Percentiles rank a stretch among this genome's conserved stretches.
Conservation (phyloP, 30 jellyfish, hydroid and myxozoan species). For the Turritopsis rubra region DNA sequence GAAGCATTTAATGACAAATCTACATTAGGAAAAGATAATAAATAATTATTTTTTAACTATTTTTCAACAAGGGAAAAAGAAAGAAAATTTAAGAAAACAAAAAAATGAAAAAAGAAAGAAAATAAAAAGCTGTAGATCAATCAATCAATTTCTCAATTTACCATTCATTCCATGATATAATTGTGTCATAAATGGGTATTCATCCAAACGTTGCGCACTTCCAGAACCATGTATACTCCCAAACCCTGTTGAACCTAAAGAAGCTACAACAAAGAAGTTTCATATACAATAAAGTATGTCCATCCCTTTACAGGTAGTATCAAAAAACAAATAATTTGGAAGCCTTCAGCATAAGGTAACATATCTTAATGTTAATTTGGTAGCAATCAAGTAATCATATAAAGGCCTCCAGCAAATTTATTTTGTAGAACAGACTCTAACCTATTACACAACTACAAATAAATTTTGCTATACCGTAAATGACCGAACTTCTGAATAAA, state of each 20-base stretch:
- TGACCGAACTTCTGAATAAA: too few species aligned
- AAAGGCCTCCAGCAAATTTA: too few species aligned
- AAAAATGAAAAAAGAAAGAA: background rate
- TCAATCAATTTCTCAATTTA: slow-evolving; percentile 2
- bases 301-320: background rate
- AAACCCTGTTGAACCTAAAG: slow-evolving; percentile 25
- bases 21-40: background rate
- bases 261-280: slow-evolving; percentile 4
- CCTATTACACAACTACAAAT: too few species aligned
- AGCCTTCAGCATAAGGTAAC: too few species aligned
- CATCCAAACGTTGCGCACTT: slow-evolving; percentile 20
- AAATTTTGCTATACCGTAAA: too few species aligned
- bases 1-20: background rate
- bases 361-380: too few species aligned
- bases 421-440: too few species aligned
- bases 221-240: background rate
- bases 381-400: too few species aligned
- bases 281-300: background rate
- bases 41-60: background rate
- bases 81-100: background rate
- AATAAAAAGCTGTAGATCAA: background rate
- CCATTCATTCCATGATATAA: slow-evolving; percentile 31
- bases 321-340: too few species aligned
- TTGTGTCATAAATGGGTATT: slow-evolving; percentile 25
- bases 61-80: background rate